Evolutionary conservation across 1,140 invertebrate species (phyloP).

Genomic region (Antheraea mylitta): DNA sequence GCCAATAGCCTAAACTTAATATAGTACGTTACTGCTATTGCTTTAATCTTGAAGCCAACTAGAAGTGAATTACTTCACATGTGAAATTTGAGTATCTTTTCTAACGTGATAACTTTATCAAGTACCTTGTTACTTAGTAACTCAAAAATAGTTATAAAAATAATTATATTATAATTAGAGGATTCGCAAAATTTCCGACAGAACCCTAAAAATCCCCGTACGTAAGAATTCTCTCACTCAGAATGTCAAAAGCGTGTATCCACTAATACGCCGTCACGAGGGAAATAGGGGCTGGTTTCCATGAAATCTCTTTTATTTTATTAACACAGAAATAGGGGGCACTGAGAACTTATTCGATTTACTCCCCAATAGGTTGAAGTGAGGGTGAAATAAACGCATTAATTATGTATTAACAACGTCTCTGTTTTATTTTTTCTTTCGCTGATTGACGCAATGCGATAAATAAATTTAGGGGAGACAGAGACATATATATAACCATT

Average conservation of each 20-base stretch:
- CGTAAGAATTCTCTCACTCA: slow-evolving; percentile 18
- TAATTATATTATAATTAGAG: too few species aligned
- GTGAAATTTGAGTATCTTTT: too few species aligned
- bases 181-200: neutral
- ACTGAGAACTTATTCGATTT: neutral
- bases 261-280: slow-evolving; percentile 30
- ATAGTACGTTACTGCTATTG: too few species aligned
- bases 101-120: too few species aligned
- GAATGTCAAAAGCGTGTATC: slow-evolving; percentile 23
- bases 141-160: too few species aligned
- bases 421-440: neutral
- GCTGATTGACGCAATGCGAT: neutral
- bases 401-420: slow-evolving; percentile 1
- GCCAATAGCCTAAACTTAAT: too few species aligned
- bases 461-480: too few species aligned
- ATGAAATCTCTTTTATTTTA: slow-evolving; percentile 37
- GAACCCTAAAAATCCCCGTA: slow-evolving; percentile 13
- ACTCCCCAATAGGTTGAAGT: neutral
- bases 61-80: too few species aligned
- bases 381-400: neutral
- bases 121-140: too few species aligned
- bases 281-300: slow-evolving; percentile 24
- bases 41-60: too few species aligned
- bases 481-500: too few species aligned
- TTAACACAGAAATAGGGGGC: slow-evolving; percentile 19